These are phyloP conservation scores for Papilio polyxenes DNA, from an alignment of 1,140 invertebrate species.

Conservation along the genomic window DNA sequence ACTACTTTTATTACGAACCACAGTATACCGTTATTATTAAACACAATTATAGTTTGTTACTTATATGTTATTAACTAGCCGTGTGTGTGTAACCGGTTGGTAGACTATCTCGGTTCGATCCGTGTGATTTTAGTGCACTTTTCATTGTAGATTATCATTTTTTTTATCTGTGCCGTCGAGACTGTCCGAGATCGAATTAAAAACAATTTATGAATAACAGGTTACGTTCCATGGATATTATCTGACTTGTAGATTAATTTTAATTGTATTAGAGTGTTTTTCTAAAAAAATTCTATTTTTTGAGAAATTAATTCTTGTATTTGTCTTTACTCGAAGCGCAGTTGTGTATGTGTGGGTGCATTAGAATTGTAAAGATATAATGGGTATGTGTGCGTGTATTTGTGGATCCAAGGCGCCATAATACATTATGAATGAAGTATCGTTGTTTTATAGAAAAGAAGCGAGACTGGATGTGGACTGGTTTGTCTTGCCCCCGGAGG, in stretches of 20 bases:
- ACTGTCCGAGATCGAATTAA: slow-evolving; percentile 43
- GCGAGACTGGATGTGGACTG: slow-evolving; percentile 65
- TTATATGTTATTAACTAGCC: slow-evolving; percentile 56
- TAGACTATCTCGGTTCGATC: slow-evolving; percentile 54
- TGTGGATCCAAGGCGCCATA: slow-evolving; percentile 61
- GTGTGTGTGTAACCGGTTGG: slow-evolving; percentile 54
- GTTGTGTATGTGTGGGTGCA: not conserved
- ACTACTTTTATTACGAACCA: slow-evolving; percentile 36
- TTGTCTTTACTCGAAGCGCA: slow-evolving; percentile 9
- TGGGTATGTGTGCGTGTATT: slow-evolving; percentile 48
- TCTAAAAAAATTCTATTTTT: not conserved
- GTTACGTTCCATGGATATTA: slow-evolving; percentile 32
- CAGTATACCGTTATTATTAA: slow-evolving; percentile 67
- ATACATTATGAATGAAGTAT: slow-evolving; percentile 77
- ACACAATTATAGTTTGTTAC: slow-evolving; percentile 59
- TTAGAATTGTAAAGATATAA: slow-evolving; percentile 48
- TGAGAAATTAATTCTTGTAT: not conserved
- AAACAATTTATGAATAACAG: slow-evolving; percentile 37
- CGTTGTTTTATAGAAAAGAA: slow-evolving; percentile 62
- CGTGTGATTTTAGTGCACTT: slow-evolving; percentile 72
- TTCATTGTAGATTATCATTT: slow-evolving; percentile 49
- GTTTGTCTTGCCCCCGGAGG: slow-evolving; percentile 58
- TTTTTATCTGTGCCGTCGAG: slow-evolving; percentile 46
- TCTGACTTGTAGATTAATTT: not conserved
- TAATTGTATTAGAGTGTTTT: not conserved